These are phyloP conservation scores for Spialia ferax DNA, from an alignment of 2,888 invertebrate genomes.

Conservation along the genomic window DNA sequence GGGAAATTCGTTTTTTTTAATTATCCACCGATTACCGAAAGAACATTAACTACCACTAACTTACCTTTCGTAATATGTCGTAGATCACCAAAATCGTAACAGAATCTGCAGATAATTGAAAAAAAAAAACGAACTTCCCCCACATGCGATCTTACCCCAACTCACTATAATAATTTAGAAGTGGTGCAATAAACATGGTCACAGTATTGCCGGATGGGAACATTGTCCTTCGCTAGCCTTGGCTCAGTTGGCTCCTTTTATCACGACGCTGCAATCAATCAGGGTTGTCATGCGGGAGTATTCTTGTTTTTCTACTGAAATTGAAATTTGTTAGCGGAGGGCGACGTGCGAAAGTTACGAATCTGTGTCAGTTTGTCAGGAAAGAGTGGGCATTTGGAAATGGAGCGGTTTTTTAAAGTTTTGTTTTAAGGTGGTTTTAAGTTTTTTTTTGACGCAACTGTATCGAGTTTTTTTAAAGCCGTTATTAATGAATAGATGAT, in stretches of 20 bases:
- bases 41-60: too few relatives aligned
- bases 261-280: conserved; percentile 58
- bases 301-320: conserved; percentile 58
- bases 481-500: too few relatives aligned
- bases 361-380: conserved; percentile 37
- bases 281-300: conserved; percentile 68
- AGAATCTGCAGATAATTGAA: too few relatives aligned
- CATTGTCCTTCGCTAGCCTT: conserved; percentile 83
- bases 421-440: too few relatives aligned
- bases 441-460: background rate
- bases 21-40: too few relatives aligned
- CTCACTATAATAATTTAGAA: background rate
- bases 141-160: too few relatives aligned
- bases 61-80: too few relatives aligned
- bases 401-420: background rate
- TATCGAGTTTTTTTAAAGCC: too few relatives aligned
- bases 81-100: too few relatives aligned
- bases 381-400: conserved; percentile 27
- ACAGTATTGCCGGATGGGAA: conserved; percentile 57
- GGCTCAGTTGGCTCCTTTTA: conserved; percentile 78
- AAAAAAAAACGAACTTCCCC: too few relatives aligned
- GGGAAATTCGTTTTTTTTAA: too few relatives aligned
- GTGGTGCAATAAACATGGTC: conserved; percentile 29
- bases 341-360: conserved; percentile 37
- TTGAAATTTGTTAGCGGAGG: conserved; percentile 59